Evolutionary conservation across 2,888 invertebrate species (phyloP).

Genomic region (Scaptomyza caliginosa): DNA sequence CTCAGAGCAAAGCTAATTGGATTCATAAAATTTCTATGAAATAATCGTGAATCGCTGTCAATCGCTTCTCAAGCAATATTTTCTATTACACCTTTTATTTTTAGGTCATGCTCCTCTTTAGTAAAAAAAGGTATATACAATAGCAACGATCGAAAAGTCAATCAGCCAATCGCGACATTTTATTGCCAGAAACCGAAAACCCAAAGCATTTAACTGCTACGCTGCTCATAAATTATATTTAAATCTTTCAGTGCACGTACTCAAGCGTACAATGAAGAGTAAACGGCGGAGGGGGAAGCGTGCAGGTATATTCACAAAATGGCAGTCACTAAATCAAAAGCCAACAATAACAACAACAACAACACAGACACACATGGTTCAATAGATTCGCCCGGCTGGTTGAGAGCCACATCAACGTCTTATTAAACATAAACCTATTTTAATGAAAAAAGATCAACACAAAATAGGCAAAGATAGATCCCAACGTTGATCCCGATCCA

Average conservation of each 20-base stretch:
- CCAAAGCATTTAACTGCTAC: slow-evolving; percentile 33
- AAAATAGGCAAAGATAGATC: slow-evolving; percentile 46
- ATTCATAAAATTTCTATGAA: not conserved
- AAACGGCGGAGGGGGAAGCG: slow-evolving; percentile 1
- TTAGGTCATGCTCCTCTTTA: slow-evolving; percentile 65
- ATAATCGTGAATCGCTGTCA: slow-evolving; percentile 14
- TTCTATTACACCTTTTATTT: slow-evolving; percentile 33
- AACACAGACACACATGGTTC: slow-evolving; percentile 42
- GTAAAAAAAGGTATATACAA: slow-evolving; percentile 35
- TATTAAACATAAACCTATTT: slow-evolving; percentile 70
- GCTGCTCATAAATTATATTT: slow-evolving; percentile 74
- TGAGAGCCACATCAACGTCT: slow-evolving; percentile 54
- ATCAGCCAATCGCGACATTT: slow-evolving; percentile 77
- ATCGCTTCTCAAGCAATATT: slow-evolving; percentile 14
- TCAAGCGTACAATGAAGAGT: slow-evolving; percentile 59
- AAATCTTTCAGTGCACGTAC: slow-evolving; percentile 76
- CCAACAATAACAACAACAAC: slow-evolving; percentile 2
- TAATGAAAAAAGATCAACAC: slow-evolving; percentile 66
- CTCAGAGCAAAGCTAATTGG: not conserved
- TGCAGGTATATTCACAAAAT: slow-evolving; percentile 58
- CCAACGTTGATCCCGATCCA: slow-evolving; percentile 34
- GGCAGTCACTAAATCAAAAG: slow-evolving; percentile 76
- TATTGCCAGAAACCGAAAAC: slow-evolving; percentile 44
- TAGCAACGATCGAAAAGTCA: slow-evolving; percentile 38
- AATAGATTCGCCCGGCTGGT: slow-evolving; percentile 33